Evolutionary conservation across 2,888 invertebrate species (phyloP), one percentile per base, ranked within the genome.

Genomic region (Drosophila helvetica): DNA sequence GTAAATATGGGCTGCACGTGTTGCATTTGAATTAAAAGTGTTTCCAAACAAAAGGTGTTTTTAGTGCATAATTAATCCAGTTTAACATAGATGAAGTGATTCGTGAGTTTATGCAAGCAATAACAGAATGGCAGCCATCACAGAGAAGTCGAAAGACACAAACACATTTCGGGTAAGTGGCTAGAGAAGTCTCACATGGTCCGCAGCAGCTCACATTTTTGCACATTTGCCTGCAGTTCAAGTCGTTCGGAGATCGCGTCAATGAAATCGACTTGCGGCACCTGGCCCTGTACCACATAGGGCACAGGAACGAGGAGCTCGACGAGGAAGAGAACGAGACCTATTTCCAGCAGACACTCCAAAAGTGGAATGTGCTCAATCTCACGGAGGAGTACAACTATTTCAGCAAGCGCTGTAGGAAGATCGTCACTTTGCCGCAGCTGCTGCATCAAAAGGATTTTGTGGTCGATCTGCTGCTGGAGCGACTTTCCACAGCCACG

Each of bases 331-430:
- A 95, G 78, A 93, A 93, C 56, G 95, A 95, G 87, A 96, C 97
- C 0, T 95, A 95, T 90, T 98, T 99, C 91, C 94, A 95, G 82
- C 94, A 97, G 90, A 94, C 96, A 0, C 91, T 98, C 22, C 94
- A 95, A 74, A 98, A 98, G 93, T 99, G 98, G 98, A 94, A 95
- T 88, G 96, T 95, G 2, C 93, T 98, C 22, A 98, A 98, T 92
- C 93, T 97, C 73, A 96, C 97, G 0, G 95, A 96, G 80, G 95
- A 96, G 88, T 98, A 96, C 91, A 94, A 94, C 52, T 93, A 94
- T 58, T 96, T 98, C 84, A 94, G 95, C 73, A 95, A 94, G 76
- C 95, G 96, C 89, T 94, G 97, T 3, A 94, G 94, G 69, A 93
- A 94, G 46, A 94, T 97, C 74, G 93, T 97, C 1, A 98, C 96